A percentile compares a stretch with the other conserved stretches of the same genome.
phyloP scores from a whole-genome alignment of 1,140 invertebrate genomes.

The Araneus ventricosus region DNA sequence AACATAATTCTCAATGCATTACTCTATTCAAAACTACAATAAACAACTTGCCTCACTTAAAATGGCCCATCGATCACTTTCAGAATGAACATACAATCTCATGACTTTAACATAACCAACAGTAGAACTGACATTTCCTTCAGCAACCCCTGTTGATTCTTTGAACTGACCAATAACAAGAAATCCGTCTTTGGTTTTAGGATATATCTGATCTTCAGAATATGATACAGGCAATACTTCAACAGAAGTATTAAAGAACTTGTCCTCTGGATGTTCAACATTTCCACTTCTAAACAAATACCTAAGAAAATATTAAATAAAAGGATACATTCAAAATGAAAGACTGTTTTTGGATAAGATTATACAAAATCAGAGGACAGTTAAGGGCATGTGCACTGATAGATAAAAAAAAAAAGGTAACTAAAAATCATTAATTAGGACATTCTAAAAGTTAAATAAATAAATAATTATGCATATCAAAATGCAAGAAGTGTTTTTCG shows the following conservation, averaged over 20 bases:
- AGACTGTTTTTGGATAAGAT: too few species aligned
- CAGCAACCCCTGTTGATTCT: conserved; percentile 86
- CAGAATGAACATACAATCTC: conserved; percentile 87
- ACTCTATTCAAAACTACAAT: neutral
- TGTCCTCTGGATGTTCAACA: conserved; percentile 93
- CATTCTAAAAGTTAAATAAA: too few species aligned
- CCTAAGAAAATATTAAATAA: conserved; percentile 81
- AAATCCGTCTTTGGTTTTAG: conserved; percentile 86
- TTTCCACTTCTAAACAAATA: conserved; percentile 95
- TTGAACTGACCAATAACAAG: conserved; percentile 88
- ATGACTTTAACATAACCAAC: conserved; percentile 87
- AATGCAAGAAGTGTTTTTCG: too few species aligned
- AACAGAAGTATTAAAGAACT: conserved; percentile 93
- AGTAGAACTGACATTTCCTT: conserved; percentile 85
- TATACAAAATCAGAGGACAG: too few species aligned
- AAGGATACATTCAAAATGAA: neutral
- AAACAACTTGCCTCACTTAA: conserved; percentile 90
- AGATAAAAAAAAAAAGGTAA: too few species aligned
- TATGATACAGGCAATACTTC: conserved; percentile 86
- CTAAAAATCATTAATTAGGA: too few species aligned
- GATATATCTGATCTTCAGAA: conserved; percentile 78
- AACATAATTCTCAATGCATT: neutral
- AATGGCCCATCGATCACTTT: conserved; percentile 94
- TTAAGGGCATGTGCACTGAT: too few species aligned
- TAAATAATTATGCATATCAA: too few species aligned